phyloP scores from a whole-genome alignment of 2,113 vertebrate species.

The Leuciscus idus region DNA sequence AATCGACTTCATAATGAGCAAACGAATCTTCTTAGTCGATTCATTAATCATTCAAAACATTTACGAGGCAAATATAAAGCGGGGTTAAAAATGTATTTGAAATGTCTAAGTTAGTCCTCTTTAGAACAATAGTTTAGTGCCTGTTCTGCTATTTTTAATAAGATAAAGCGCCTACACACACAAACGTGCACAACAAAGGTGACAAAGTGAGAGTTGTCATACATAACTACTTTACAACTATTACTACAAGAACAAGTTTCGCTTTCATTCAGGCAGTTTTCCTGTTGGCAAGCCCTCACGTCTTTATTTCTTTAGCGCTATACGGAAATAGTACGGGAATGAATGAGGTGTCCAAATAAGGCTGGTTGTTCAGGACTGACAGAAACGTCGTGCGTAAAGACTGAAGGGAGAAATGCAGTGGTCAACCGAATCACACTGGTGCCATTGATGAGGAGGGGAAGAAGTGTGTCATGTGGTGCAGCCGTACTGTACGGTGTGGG shows the following conservation, averaged over 20 bases:
- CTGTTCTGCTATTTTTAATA: not conserved
- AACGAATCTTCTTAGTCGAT: not conserved
- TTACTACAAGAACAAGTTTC: not conserved
- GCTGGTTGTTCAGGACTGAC: not conserved
- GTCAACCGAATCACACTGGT: not conserved
- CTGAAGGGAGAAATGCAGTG: not conserved
- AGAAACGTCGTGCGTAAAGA: not conserved
- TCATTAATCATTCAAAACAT: not conserved
- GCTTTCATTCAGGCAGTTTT: not conserved
- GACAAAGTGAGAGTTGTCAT: not conserved
- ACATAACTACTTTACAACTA: too few species aligned
- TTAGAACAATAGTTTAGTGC: not conserved
- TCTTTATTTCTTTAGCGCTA: not conserved
- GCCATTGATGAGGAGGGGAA: constrained; percentile 41
- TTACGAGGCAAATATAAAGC: not conserved
- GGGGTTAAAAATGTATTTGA: not conserved
- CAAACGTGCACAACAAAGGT: not conserved
- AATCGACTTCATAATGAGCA: not conserved
- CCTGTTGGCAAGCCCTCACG: not conserved
- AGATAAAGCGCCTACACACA: not conserved
- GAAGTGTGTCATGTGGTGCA: constrained; percentile 19
- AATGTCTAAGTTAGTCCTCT: not conserved
- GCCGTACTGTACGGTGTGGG: constrained; percentile 22
- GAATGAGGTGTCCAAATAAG: not conserved
- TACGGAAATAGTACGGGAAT: not conserved